phyloP scores from a whole-genome alignment of 1,140 invertebrate genomes.

The Aphidius gifuensis region DNA sequence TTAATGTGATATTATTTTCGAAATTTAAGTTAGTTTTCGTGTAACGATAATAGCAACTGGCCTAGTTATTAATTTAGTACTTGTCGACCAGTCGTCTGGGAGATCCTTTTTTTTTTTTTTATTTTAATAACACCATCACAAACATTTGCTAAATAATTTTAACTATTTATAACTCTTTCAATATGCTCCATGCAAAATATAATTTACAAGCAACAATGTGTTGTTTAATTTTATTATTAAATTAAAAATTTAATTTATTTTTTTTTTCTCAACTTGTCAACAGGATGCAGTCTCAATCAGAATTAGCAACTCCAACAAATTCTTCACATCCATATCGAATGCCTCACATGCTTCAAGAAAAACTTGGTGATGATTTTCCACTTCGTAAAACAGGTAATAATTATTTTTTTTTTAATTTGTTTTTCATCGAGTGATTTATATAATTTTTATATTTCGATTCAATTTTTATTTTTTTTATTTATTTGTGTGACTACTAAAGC shows the following conservation, averaged over 20 bases:
- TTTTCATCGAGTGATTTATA: constrained; percentile 17
- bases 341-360: constrained; percentile 58
- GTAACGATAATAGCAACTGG: constrained; percentile 46
- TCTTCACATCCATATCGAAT: constrained; percentile 68
- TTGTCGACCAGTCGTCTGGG: constrained; percentile 18
- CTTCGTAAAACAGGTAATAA: constrained; percentile 87
- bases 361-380: constrained; percentile 75
- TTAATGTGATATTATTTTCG: no score
- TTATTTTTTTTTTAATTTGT: constrained; percentile 17
- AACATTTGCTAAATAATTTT: not conserved
- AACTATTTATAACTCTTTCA: not conserved
- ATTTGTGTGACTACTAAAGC: constrained; percentile 49
- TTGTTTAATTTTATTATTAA: constrained; percentile 7
- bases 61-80: constrained; percentile 46
- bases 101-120: not conserved
- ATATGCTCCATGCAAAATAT: not conserved
- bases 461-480: constrained; percentile 5
- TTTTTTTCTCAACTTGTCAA: constrained; percentile 19
- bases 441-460: not conserved
- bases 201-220: not conserved
- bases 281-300: constrained; percentile 51
- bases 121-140: not conserved
- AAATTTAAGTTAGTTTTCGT: not conserved
- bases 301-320: constrained; percentile 52
- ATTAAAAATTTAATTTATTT: constrained; percentile 3